phyloP scores from a whole-genome alignment of 1,140 invertebrate species.

The Nautilus pompilius region DNA sequence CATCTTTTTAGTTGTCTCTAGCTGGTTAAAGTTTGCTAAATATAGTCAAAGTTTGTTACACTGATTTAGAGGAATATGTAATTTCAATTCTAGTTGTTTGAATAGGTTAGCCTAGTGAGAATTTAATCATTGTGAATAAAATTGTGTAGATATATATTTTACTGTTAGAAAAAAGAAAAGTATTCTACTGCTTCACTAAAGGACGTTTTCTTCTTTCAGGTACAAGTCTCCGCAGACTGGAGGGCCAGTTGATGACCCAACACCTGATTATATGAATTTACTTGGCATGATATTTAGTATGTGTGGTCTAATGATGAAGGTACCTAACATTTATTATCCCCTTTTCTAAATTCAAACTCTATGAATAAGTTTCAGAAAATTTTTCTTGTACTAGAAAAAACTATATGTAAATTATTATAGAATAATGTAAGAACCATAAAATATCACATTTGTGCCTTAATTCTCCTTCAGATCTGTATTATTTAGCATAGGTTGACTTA shows the following conservation, averaged over 20 bases:
- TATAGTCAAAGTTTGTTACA: not conserved
- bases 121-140: not conserved
- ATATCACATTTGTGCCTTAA: too few relatives aligned
- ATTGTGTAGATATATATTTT: not conserved
- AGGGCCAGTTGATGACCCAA: slow-evolving; percentile 79
- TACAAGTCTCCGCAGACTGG: slow-evolving; percentile 72
- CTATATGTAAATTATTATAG: too few relatives aligned
- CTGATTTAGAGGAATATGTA: not conserved
- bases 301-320: slow-evolving; percentile 99
- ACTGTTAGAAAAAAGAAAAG: not conserved
- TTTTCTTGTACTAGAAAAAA: too few relatives aligned
- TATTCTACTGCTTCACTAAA: not conserved
- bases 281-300: slow-evolving; percentile 99
- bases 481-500: too few relatives aligned
- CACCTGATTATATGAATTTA: slow-evolving; percentile 99
- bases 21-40: too few relatives aligned
- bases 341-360: not conserved
- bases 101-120: not conserved
- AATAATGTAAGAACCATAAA: too few relatives aligned
- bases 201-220: slow-evolving; percentile 50
- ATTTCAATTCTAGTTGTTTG: not conserved
- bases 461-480: too few relatives aligned
- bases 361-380: too few relatives aligned
- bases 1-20: too few relatives aligned
- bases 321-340: slow-evolving; percentile 44